Percentiles rank a stretch among this genome's conserved stretches.
phyloP scores from a whole-genome alignment of 1,140 invertebrate species.

The Brachionus plicatilis region DNA sequence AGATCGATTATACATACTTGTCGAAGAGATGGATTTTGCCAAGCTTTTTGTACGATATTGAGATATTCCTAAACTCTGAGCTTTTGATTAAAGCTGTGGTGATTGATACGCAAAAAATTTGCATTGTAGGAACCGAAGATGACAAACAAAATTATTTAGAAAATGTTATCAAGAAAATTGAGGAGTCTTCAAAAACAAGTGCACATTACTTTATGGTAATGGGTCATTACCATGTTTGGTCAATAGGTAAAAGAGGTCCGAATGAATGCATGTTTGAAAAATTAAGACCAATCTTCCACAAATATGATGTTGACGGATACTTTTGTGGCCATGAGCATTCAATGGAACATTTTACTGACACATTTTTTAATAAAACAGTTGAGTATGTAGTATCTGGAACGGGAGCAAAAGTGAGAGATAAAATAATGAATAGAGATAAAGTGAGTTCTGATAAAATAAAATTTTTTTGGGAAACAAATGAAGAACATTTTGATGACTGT shows the following conservation, averaged over 20 bases:
- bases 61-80: not conserved
- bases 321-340: constrained; percentile 59
- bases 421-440: not conserved
- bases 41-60: not conserved
- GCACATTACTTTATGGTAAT: not conserved
- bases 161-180: not conserved
- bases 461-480: constrained; percentile 4
- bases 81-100: not conserved
- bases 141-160: not conserved
- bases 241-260: constrained; percentile 57
- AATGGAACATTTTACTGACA: constrained; percentile 44
- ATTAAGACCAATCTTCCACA: constrained; percentile 54
- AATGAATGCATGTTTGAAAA: constrained; percentile 53
- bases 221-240: constrained; percentile 55
- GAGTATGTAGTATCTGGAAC: not conserved
- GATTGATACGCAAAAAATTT: not conserved
- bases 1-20: not conserved
- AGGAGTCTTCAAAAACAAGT: not conserved
- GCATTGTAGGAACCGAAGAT: not conserved
- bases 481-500: not conserved
- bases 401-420: not conserved
- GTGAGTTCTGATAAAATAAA: not conserved
- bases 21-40: not conserved
- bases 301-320: constrained; percentile 57
- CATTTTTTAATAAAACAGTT: not conserved